phyloP scores from a whole-genome alignment of 2,888 invertebrate species.

The Willowsia nigromaculata region DNA sequence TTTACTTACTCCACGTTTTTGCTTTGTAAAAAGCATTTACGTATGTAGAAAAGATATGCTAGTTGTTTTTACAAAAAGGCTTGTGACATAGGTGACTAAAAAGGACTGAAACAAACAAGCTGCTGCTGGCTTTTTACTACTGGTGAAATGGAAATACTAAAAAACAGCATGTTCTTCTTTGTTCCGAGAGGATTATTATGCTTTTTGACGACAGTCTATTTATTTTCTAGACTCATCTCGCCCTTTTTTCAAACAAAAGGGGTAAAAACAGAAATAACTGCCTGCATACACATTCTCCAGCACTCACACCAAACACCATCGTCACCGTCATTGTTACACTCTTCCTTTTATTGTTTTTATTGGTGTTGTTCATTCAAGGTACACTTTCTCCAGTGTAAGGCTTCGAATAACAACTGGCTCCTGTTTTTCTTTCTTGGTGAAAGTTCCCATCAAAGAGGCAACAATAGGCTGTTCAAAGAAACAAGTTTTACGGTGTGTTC shows the following conservation, averaged over 20 bases:
- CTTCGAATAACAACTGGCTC: no score
- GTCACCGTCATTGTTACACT: background rate
- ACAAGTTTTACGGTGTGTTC: no score
- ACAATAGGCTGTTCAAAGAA: no score
- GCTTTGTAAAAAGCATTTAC: no score
- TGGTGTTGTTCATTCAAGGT: background rate
- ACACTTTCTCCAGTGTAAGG: background rate
- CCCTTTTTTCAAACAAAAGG: background rate
- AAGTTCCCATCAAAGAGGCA: no score
- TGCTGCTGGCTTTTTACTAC: background rate
- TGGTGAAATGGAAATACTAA: background rate
- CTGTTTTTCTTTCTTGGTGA: background rate
- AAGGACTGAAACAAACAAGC: no score
- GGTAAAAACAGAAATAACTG: background rate
- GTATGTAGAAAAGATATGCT: no score
- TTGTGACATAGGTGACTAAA: no score
- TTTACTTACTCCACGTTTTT: no score
- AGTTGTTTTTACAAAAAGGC: no score
- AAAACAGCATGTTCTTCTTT: background rate
- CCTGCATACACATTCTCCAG: no score
- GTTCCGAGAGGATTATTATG: background rate
- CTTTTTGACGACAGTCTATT: background rate
- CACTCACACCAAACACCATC: background rate
- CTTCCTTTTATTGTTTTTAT: background rate
- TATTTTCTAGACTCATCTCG: background rate